Evolutionary conservation across 2,113 vertebrate species (phyloP).

Genomic region (Stictonetta naevosa): DNA sequence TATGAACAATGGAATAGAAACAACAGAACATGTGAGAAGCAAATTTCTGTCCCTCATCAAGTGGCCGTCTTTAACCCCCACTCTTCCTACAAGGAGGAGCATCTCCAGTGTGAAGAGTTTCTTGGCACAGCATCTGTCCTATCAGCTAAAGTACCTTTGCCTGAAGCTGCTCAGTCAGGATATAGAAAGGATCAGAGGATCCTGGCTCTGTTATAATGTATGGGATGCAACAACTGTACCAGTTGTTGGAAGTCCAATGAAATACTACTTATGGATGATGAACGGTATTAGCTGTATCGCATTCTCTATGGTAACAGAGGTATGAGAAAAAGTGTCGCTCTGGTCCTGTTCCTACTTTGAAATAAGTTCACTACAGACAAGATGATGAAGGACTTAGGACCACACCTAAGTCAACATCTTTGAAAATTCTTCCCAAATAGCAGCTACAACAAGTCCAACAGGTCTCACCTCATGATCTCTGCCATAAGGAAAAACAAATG

Average conservation of each 20-base stretch:
- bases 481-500: not conserved
- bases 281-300: not conserved
- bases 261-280: not conserved
- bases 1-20: too few relatives aligned
- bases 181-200: too few relatives aligned
- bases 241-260: not conserved
- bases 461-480: not conserved
- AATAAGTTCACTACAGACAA: not conserved
- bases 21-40: too few relatives aligned
- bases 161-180: too few relatives aligned
- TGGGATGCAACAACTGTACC: not conserved
- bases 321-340: not conserved
- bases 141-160: too few relatives aligned
- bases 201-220: not conserved
- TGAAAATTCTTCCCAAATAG: not conserved
- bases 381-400: not conserved
- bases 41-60: too few relatives aligned
- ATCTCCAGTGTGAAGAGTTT: too few relatives aligned
- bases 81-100: too few relatives aligned
- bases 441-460: not conserved
- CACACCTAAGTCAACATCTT: not conserved
- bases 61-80: too few relatives aligned
- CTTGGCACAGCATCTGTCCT: too few relatives aligned
- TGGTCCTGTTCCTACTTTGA: not conserved
- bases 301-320: not conserved